Evolutionary conservation across 2,113 vertebrate genomes (phyloP).

Genomic region (Nyctereutes procyonoides): DNA sequence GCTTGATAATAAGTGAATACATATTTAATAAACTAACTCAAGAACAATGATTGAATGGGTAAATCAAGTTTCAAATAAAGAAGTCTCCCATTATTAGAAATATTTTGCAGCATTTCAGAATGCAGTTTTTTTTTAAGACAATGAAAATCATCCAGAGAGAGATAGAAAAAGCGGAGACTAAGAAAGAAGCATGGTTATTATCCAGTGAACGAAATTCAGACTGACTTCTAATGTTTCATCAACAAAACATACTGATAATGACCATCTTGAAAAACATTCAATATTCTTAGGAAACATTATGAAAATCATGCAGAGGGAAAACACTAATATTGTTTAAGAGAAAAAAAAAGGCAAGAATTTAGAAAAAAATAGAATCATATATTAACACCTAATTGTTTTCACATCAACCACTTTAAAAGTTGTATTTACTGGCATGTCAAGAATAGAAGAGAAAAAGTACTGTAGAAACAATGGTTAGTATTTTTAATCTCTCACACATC

Average conservation of each 20-base stretch:
- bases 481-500: not conserved
- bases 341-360: not conserved
- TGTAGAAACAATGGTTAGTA: not conserved
- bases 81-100: not conserved
- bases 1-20: not conserved
- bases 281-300: not conserved
- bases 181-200: not conserved
- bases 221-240: not conserved
- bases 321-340: not conserved
- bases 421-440: not conserved
- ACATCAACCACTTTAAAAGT: not conserved
- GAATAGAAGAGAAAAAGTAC: not conserved
- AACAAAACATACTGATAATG: not conserved
- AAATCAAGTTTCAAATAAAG: not conserved
- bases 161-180: not conserved
- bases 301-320: not conserved
- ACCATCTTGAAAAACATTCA: not conserved
- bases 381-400: not conserved
- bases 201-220: not conserved
- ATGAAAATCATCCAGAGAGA: not conserved
- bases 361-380: not conserved
- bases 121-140: not conserved
- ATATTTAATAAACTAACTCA: not conserved
- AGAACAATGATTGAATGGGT: not conserved
- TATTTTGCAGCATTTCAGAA: not conserved